Conservation (phyloP, 2,797 vertebrate species). For the Phaenicophaeus curvirostris region DNA sequence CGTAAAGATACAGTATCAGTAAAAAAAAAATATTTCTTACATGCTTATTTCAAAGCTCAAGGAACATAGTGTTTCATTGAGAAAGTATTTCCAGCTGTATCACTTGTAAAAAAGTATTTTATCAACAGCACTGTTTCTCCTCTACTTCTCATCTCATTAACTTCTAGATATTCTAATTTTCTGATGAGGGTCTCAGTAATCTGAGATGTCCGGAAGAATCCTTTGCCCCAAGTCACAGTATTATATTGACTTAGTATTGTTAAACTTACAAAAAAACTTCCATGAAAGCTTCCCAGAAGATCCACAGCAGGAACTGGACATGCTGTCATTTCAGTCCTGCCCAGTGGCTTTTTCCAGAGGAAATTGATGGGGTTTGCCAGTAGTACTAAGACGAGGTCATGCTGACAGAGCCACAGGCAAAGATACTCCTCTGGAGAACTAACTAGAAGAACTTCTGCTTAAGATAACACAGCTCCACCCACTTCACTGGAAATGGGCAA, state of each 20-base stretch:
- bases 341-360: background rate
- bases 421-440: background rate
- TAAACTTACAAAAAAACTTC: background rate
- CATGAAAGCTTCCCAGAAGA: background rate
- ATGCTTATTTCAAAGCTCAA: background rate
- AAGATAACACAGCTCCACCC: background rate
- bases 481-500: background rate
- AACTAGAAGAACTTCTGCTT: background rate
- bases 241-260: background rate
- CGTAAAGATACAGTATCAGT: background rate
- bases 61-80: background rate
- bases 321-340: background rate
- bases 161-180: constrained; percentile 11
- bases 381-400: background rate
- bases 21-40: background rate
- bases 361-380: background rate
- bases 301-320: background rate
- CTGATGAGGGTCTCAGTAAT: background rate
- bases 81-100: background rate
- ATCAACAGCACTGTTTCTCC: background rate
- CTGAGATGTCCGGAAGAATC: background rate
- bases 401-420: background rate
- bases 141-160: background rate
- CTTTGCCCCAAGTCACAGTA: background rate
- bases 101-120: background rate